Percentiles rank a stretch among this genome's conserved stretches.
Evolutionary conservation across 2,113 vertebrate species (phyloP).

Genomic region (Dolichallabes microphthalmus): DNA sequence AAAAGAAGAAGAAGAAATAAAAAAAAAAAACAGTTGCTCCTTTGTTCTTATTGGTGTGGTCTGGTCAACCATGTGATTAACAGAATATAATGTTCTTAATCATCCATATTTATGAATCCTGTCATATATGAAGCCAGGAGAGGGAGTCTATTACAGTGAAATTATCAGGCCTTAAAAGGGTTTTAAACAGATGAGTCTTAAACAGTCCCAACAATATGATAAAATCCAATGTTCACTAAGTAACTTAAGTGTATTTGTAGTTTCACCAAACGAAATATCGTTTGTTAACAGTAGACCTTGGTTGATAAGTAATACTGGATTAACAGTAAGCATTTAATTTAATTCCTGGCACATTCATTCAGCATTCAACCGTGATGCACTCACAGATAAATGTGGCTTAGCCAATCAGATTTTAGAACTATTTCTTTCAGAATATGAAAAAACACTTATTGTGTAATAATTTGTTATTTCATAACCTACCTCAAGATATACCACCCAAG

Average conservation of each 20-base stretch:
- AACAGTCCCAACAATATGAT: background rate
- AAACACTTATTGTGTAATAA: background rate
- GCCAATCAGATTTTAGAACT: background rate
- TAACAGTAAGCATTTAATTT: background rate
- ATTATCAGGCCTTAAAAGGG: background rate
- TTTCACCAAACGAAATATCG: background rate
- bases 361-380: background rate
- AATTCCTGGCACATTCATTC: background rate
- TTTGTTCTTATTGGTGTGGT: background rate
- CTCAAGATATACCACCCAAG: conserved; percentile 82
- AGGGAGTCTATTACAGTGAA: background rate
- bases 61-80: background rate
- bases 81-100: background rate
- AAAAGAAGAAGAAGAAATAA: too few species aligned
- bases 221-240: background rate
- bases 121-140: background rate
- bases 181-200: too few species aligned
- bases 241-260: background rate
- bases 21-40: background rate
- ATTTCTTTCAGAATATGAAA: background rate
- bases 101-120: background rate
- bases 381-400: background rate
- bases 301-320: background rate
- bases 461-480: background rate
- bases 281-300: background rate